Percentiles rank a stretch among this genome's conserved stretches.
Conservation (phyloP, 2,113 vertebrate species). For the Meles meles region DNA sequence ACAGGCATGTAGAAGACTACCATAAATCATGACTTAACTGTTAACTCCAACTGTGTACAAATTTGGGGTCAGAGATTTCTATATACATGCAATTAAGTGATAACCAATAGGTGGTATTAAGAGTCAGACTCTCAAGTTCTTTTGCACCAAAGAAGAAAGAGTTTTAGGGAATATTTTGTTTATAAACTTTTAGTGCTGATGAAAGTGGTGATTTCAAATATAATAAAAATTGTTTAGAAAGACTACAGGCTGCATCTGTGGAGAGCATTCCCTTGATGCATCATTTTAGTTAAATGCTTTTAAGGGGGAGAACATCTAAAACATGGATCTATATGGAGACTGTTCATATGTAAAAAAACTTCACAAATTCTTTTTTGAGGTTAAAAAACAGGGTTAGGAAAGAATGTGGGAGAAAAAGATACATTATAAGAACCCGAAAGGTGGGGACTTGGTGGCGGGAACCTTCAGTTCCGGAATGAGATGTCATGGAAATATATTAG, state of each 20-base stretch:
- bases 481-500: not conserved
- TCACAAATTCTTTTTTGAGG: not conserved
- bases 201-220: slow-evolving; percentile 29
- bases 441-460: too few relatives aligned
- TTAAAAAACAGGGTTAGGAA: not conserved
- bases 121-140: not conserved
- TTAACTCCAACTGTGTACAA: slow-evolving; percentile 13
- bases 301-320: not conserved
- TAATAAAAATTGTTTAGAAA: not conserved
- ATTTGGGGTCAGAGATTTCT: not conserved
- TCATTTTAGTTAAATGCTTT: not conserved
- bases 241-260: not conserved
- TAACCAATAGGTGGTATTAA: not conserved
- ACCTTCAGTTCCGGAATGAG: not conserved
- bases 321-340: not conserved
- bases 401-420: not conserved
- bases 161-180: slow-evolving; percentile 4
- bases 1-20: not conserved
- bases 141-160: not conserved
- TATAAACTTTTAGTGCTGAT: slow-evolving; percentile 8
- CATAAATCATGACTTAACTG: not conserved
- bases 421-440: not conserved
- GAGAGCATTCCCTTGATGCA: not conserved
- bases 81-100: not conserved
- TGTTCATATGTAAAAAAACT: not conserved